Evolutionary conservation across 1,140 invertebrate species (phyloP), one percentile per base, ranked within the genome.

Genomic region (Lordiphosa collinella): DNA sequence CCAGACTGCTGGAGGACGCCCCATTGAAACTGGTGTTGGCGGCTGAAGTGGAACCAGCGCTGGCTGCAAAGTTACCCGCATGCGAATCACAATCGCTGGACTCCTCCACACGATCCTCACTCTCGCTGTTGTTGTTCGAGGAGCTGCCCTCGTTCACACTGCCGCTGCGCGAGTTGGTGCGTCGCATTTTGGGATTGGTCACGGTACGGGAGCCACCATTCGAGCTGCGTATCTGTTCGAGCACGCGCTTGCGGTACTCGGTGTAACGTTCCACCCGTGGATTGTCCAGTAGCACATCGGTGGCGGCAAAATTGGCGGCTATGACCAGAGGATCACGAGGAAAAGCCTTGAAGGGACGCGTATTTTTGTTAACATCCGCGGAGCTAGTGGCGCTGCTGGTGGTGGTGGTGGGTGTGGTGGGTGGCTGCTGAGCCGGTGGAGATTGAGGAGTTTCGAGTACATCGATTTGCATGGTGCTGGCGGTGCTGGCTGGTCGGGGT

Each of bases 301-400:
- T 80, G 6, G 90, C 75, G 0, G 89, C 86, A 35, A 90, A 88
- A 2, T 90, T 90, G 0, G 92, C 86, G 0, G 91, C 90, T 4
- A 94, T 89, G 0, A 90, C 88, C 0, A 94, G 62, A 0, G 93
- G 92, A 76, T 94, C 92, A 52, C 93, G 92, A 0, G 93, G 93
- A 66, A 94, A 94, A 0, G 93, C 93, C 86, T 95, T 93, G 72
- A 95, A 94, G 2, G 92, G 94, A 25, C 93, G 91, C 0, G 91
- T 88, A 5, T 38, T 69, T 47, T 88, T 88, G 8, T 40, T 31
- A 0, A 11, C 18, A 13, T 80, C 74, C 4, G 37, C 35, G 25
- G 48, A 44, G 18, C 43, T 49, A 47, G 37, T 31, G 25, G 48
- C 40, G 18, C 43, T 49, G 50, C 31, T 29, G 61, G 70, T 87